A percentile compares a stretch with the other conserved stretches of the same genome.
Evolutionary conservation across 1,140 invertebrate species (phyloP).

Genomic region (Nasonia longicornis): DNA sequence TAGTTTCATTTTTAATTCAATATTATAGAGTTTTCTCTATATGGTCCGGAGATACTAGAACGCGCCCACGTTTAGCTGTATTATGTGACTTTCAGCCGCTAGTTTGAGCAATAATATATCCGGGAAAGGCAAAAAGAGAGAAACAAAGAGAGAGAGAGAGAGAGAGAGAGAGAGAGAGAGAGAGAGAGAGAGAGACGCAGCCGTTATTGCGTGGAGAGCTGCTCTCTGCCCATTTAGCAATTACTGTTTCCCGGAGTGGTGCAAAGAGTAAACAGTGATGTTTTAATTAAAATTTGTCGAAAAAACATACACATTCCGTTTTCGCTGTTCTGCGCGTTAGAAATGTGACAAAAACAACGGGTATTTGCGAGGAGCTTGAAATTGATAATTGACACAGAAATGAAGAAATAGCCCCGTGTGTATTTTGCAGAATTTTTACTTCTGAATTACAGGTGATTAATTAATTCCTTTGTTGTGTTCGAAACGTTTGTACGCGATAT

Average conservation of each 20-base stretch:
- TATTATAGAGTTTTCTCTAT: neutral
- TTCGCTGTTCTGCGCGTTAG: neutral
- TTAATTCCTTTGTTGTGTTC: no score
- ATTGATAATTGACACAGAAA: no score
- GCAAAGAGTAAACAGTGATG: neutral
- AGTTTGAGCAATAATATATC: no score
- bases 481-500: no score
- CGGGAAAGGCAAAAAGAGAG: neutral
- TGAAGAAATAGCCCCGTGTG: no score
- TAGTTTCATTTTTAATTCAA: neutral
- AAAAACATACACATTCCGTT: neutral
- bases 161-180: no score
- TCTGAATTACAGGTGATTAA: no score
- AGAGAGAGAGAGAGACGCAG: no score
- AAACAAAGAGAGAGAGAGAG: neutral
- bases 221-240: neutral
- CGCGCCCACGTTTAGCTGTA: neutral
- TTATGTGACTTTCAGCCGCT: neutral
- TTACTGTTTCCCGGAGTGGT: neutral
- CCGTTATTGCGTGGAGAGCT: neutral
- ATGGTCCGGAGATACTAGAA: neutral
- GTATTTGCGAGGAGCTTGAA: neutral
- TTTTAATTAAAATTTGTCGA: constrained; percentile 1
- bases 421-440: no score
- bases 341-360: neutral